A percentile compares a stretch with the other conserved stretches of the same genome.
phyloP scores from a whole-genome alignment of 2,113 vertebrate genomes.

The Barbus barbus region DNA sequence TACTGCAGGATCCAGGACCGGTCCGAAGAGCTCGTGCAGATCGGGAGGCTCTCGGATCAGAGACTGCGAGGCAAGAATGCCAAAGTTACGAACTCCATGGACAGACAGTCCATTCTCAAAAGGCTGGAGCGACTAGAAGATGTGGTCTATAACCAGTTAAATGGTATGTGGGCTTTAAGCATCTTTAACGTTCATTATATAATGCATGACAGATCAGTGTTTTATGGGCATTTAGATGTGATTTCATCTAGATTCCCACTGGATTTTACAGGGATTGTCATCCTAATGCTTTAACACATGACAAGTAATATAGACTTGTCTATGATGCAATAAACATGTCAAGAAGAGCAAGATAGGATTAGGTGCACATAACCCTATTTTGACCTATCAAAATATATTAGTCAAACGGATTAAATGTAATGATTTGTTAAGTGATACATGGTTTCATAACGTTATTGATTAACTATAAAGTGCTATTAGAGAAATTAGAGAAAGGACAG shows the following conservation, averaged over 20 bases:
- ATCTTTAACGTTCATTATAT: conserved; percentile 38
- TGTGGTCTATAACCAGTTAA: conserved; percentile 95
- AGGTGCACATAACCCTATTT: neutral
- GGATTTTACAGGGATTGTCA: neutral
- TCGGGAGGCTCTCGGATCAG: conserved; percentile 85
- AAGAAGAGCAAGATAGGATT: neutral
- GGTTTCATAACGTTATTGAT: neutral
- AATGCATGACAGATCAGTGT: neutral
- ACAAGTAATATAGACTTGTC: neutral
- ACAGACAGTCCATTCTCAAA: conserved; percentile 92
- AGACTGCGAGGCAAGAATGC: conserved; percentile 82
- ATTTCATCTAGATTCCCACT: neutral
- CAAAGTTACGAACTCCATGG: conserved; percentile 83
- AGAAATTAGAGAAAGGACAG: neutral
- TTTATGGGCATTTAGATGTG: neutral
- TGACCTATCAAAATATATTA: neutral
- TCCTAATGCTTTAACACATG: neutral
- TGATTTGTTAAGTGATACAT: neutral
- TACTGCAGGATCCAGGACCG: conserved; percentile 97
- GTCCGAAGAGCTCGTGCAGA: conserved; percentile 88
- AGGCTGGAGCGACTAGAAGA: conserved; percentile 94
- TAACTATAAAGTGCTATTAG: neutral
- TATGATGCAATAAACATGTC: conserved; percentile 1
- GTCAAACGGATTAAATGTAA: neutral
- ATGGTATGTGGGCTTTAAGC: conserved; percentile 76